These are phyloP conservation scores for Yponomeuta cagnagella DNA, from an alignment of 2,888 invertebrate species.

Conservation along the genomic window DNA sequence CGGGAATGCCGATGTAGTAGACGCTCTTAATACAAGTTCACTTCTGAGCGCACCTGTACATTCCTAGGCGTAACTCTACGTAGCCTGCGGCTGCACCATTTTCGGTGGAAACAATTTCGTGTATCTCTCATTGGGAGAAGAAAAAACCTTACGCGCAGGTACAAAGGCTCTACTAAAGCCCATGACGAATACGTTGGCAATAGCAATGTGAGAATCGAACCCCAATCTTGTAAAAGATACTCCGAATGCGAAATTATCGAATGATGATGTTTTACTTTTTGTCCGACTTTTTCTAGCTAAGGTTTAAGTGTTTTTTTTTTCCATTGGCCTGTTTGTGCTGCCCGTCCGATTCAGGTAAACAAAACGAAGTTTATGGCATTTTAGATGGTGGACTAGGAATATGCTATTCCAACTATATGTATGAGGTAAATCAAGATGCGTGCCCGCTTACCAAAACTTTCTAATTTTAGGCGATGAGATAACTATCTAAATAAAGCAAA, in stretches of 20 bases:
- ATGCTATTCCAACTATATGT: not conserved
- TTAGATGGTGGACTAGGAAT: not conserved
- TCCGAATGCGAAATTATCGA: conserved; percentile 5
- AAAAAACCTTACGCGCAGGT: conserved; percentile 23
- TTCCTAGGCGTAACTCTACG: conserved; percentile 20
- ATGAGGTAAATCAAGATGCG: too few relatives aligned
- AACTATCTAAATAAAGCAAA: too few relatives aligned
- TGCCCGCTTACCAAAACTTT: too few relatives aligned
- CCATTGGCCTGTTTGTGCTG: not conserved
- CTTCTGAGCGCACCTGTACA: conserved; percentile 19
- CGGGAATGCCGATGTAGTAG: not conserved
- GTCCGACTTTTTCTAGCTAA: not conserved
- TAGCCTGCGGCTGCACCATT: conserved; percentile 20
- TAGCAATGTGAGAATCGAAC: conserved; percentile 9
- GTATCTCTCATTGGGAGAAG: conserved; percentile 5
- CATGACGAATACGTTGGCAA: conserved; percentile 21
- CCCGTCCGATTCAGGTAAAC: not conserved
- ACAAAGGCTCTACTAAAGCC: conserved; percentile 18
- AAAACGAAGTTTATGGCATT: not conserved
- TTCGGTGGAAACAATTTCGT: conserved; percentile 20
- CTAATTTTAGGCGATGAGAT: too few relatives aligned
- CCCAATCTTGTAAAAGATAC: not conserved
- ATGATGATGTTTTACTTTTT: conserved; percentile 12
- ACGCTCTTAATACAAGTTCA: not conserved
- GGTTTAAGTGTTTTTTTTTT: not conserved